Evolutionary conservation across 2,888 invertebrate species (phyloP), one percentile per base, ranked within the genome.

Genomic region (Acleris emargana): DNA sequence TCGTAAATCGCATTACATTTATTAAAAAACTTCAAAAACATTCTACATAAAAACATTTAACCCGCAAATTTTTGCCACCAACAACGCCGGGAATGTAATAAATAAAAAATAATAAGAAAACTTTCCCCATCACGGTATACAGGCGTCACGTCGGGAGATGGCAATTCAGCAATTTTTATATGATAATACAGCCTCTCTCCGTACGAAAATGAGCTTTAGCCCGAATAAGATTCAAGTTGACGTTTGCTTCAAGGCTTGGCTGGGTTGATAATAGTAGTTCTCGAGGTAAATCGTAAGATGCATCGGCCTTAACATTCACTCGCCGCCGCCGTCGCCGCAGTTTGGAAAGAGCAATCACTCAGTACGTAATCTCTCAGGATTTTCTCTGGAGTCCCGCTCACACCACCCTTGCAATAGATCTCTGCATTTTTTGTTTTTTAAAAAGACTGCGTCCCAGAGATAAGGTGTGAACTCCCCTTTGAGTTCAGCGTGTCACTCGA

Each of bases 31-130:
- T 38, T 58, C 9, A 5, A 32, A 58, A 69, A 69, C 68, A 51
- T 67, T 28, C 61, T 66, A 67, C 64, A 55, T 63, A 69, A 72
- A 72, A 75, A 77, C 73, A 76, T 79, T 79, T 78, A 78, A 73
- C 71, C 73, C 69, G 72, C 69, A 75, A 72, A 77, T 75, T 71
- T 71, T 76, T 72, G 72, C 76, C 79, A 72, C 74, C 67, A 80
- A 83, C 75, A 86, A 84, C 60, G 85, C 84, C 74, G 87, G 84
- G 80, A 80, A 83, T 79, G 80, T 83, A 87, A 89, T 91, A 91
- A 90, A 91, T 87, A 91, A 89, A 87, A 87, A 89, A 88, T 90
- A 89, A 90, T 90, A 89, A 86, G 87, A 87, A 91, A 92, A 92
- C 83, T 92, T 92, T 91, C 80, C 84, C 88, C 89, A 88, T 91